Base-by-base conservation (phyloP, 2,888 invertebrate genomes). In the Acrobasis consociella region DNA sequence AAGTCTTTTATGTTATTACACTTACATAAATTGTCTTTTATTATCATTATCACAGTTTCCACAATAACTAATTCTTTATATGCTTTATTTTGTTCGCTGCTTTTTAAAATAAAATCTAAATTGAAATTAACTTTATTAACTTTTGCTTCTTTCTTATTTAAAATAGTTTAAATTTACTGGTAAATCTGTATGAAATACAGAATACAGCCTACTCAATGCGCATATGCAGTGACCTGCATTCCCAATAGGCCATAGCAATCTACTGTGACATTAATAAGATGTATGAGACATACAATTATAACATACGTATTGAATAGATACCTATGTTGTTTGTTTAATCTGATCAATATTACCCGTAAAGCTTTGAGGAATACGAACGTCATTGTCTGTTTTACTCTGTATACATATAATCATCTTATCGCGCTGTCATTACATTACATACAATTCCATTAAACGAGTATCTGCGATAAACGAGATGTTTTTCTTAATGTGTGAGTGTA, bases 201-300 rank as follows among this genome's bases (percentile, higher is more conserved):
- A n/a, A n/a, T n/a, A n/a, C n/a, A n/a, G 37, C 38, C 51, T 71
- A 70, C 74, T 74, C 75, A 81, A 72, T 83, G 82, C 82, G 81
- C 83, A 85, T 79, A 81, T 82, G 83, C 81, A 78, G 78, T 88
- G 88, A 89, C 89, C 89, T 79, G 88, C 81, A 89, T 89, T 86
- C 83, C 86, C 86, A 82, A 86, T 82, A 82, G 84, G 84, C 82
- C 81, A 79, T 82, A 82, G 83, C 86, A 86, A 83, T 83, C 81
- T 81, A 80, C 78, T 83, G 83, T 86, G 85, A 81, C 86, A 77
- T 78, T 87, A 87, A 87, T 89, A 85, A 86, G 82, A 82, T 86
- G 80, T 78, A 78, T 75, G 63, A 71, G 70, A 73, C 73, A 72
- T 77, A 74, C 77, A 77, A 74, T 75, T 76, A 75, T 72, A 76